A percentile compares a stretch with the other conserved stretches of the same genome.
Conservation (phyloP, 2,113 vertebrate species). For the Laticauda laticaudata region DNA sequence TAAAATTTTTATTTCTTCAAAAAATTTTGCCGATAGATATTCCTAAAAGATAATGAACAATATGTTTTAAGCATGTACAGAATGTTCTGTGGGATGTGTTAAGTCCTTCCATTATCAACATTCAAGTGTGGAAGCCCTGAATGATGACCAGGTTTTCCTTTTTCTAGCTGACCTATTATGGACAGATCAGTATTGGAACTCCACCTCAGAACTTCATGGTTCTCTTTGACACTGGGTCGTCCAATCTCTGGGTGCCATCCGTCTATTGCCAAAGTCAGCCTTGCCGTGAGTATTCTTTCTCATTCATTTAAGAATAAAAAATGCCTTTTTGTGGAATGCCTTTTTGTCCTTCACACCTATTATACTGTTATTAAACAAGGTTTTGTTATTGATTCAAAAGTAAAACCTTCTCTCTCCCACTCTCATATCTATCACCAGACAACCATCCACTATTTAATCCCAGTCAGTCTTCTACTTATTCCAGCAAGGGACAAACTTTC, state of each 20-base stretch:
- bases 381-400: background rate
- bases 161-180: constrained; percentile 53
- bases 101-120: background rate
- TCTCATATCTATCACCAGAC: constrained; percentile 39
- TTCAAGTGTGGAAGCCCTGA: background rate
- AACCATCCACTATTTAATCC: constrained; percentile 61
- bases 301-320: background rate
- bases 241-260: constrained; percentile 61
- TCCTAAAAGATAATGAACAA: background rate
- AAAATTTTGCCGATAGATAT: background rate
- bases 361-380: background rate
- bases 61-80: background rate
- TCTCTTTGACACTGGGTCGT: constrained; percentile 62
- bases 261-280: constrained; percentile 55
- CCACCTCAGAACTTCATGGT: constrained; percentile 62
- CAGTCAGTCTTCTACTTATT: constrained; percentile 58
- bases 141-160: background rate
- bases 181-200: constrained; percentile 62
- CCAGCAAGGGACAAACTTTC: constrained; percentile 47
- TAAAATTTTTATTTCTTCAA: background rate
- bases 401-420: background rate
- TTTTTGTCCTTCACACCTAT: background rate
- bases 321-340: background rate
- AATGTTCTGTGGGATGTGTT: background rate
- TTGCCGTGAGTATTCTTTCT: constrained; percentile 52